These are phyloP conservation scores for Agrilus biguttatus DNA, from an alignment of 2,888 invertebrate species.

Conservation along the genomic window DNA sequence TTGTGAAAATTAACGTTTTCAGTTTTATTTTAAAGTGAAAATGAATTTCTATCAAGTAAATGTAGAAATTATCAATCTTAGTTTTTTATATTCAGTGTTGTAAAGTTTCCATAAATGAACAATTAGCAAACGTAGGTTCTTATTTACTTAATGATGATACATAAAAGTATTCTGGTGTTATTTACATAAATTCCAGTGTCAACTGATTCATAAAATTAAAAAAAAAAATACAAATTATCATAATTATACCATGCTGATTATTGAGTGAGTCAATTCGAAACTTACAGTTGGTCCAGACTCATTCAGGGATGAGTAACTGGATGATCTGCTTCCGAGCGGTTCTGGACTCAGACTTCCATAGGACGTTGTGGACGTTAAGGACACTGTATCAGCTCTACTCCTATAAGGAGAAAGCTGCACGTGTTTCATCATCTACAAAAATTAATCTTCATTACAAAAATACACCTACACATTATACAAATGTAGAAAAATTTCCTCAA, in stretches of 20 bases:
- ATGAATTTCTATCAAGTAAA: no score
- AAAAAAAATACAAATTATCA: no score
- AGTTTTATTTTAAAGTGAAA: no score
- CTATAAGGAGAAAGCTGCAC: slow-evolving; percentile 80
- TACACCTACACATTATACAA: no score
- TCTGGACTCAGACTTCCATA: slow-evolving; percentile 60
- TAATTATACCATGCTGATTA: no score
- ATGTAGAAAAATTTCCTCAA: no score
- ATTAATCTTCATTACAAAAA: slow-evolving; percentile 8
- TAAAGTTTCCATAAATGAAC: no score
- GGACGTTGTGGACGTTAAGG: slow-evolving; percentile 58
- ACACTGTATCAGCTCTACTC: slow-evolving; percentile 71
- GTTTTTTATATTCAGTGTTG: no score
- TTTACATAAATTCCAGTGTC: not conserved
- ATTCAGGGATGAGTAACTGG: slow-evolving; percentile 48
- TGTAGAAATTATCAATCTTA: no score
- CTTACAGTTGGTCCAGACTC: slow-evolving; percentile 36
- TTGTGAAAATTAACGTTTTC: no score
- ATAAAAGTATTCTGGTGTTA: not conserved
- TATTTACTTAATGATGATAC: not conserved
- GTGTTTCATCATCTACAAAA: slow-evolving; percentile 73
- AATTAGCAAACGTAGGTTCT: not conserved
- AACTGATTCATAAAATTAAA: no score
- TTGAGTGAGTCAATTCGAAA: not conserved
- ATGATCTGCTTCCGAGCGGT: slow-evolving; percentile 54